Evolutionary conservation across 2,113 vertebrate genomes (phyloP).

Genomic region (Ursus arctos): DNA sequence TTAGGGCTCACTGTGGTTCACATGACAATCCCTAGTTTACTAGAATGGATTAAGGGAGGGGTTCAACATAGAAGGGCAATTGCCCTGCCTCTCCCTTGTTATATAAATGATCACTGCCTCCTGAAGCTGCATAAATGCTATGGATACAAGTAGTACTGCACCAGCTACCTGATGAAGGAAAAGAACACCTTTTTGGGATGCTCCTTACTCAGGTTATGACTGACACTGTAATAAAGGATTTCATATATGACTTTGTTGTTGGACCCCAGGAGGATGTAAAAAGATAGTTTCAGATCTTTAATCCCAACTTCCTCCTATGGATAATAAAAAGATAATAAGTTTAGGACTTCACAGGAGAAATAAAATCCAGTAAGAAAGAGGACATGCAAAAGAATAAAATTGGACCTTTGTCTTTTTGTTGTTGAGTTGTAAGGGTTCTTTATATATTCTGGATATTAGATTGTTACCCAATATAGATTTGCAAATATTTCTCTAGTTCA

Average conservation of each 20-base stretch:
- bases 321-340: neutral
- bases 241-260: neutral
- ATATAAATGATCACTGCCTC: neutral
- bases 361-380: neutral
- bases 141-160: neutral
- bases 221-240: neutral
- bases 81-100: neutral
- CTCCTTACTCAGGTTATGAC: neutral
- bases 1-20: neutral
- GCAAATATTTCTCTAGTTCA: neutral
- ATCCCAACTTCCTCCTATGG: neutral
- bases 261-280: neutral
- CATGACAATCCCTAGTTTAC: neutral
- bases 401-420: neutral
- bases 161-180: neutral
- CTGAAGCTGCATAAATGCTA: neutral
- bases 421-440: neutral
- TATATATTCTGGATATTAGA: neutral
- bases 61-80: neutral
- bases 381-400: neutral
- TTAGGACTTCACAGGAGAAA: neutral
- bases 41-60: neutral
- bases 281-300: neutral
- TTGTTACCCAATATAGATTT: neutral
- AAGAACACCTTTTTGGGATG: no score